These are phyloP conservation scores for Linnaemya vulpina DNA, from an alignment of 2,888 invertebrate species.

Conservation along the genomic window DNA sequence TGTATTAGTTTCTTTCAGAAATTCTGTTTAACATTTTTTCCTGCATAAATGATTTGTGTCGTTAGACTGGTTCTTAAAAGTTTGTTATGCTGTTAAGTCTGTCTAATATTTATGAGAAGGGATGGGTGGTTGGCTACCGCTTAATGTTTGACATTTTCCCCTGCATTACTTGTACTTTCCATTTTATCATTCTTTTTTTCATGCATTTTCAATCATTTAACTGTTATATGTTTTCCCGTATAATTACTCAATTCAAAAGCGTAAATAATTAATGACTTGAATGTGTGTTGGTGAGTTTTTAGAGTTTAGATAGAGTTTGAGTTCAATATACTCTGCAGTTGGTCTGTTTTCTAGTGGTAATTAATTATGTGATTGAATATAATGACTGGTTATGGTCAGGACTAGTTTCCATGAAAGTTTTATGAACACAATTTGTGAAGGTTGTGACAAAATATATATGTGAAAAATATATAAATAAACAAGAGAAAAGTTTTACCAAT, in stretches of 20 bases:
- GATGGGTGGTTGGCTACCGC: constrained; percentile 23
- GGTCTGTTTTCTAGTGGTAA: constrained; percentile 44
- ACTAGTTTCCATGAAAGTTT: neutral
- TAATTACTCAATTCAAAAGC: constrained; percentile 71
- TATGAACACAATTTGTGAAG: neutral
- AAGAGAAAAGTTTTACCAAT: too few species aligned
- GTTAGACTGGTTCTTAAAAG: constrained; percentile 13
- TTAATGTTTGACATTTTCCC: constrained; percentile 44
- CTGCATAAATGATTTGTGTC: constrained; percentile 30
- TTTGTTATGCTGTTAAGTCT: neutral
- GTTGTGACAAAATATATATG: neutral
- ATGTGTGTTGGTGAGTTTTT: constrained; percentile 30
- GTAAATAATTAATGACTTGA: constrained; percentile 68
- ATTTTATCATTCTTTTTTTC: constrained; percentile 24
- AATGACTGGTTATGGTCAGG: neutral
- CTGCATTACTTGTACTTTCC: neutral
- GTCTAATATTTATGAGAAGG: neutral
- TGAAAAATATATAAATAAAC: too few species aligned
- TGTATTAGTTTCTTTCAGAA: constrained; percentile 14
- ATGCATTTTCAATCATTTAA: constrained; percentile 41
- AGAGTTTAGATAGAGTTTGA: neutral
- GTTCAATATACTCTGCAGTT: constrained; percentile 33
- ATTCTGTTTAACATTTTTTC: constrained; percentile 13
- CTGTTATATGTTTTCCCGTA: constrained; percentile 60
- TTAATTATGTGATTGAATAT: constrained; percentile 45